Conservation (phyloP, 2,888 invertebrate species). For the Heliconius cydno region DNA sequence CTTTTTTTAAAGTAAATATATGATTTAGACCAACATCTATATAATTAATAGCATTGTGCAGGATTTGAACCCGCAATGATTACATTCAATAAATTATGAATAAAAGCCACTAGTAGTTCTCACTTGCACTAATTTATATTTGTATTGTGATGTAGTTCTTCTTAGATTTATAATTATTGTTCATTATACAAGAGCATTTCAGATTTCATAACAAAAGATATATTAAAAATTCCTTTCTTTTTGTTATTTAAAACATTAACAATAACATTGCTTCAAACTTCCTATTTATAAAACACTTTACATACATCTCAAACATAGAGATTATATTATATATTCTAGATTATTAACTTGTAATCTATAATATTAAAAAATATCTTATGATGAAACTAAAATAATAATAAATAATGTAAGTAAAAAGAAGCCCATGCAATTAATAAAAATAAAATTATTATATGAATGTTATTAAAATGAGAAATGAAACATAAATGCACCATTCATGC, state of each 20-base stretch:
- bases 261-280: neutral
- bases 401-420: neutral
- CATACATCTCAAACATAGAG: neutral
- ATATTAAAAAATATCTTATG: neutral
- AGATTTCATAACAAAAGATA: neutral
- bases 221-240: neutral
- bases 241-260: neutral
- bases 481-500: slow-evolving; percentile 33
- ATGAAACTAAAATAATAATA: neutral
- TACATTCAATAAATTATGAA: neutral
- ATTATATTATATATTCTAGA: neutral
- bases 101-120: neutral
- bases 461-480: slow-evolving; percentile 19
- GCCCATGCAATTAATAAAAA: neutral
- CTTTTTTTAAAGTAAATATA: neutral
- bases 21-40: neutral
- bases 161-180: neutral
- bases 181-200: neutral
- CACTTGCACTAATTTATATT: neutral
- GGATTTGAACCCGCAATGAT: neutral
- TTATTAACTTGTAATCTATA: neutral
- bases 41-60: neutral
- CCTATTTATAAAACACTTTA: neutral
- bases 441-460: slow-evolving; percentile 5
- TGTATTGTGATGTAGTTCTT: neutral